Conservation (phyloP, 2,797 vertebrate species). For the Xyrichtys novacula region DNA sequence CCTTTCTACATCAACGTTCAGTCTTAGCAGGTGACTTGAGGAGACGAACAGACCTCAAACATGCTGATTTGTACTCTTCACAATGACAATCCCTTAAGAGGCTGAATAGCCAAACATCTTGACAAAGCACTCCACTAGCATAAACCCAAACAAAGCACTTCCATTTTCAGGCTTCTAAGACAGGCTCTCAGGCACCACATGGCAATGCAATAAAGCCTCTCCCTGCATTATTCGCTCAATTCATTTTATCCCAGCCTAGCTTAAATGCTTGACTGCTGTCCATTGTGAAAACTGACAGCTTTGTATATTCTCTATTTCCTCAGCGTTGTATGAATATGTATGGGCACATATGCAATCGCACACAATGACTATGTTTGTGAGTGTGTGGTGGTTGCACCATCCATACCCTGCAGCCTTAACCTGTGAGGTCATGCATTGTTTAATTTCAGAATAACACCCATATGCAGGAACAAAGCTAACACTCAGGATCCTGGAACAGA, state of each 20-base stretch:
- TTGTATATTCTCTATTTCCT: slow-evolving; percentile 20
- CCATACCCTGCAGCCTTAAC: background rate
- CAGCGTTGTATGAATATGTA: background rate
- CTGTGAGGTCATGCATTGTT: slow-evolving; percentile 22
- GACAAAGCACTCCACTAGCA: slow-evolving; percentile 52
- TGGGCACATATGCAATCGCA: background rate
- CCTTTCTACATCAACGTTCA: slow-evolving; percentile 1
- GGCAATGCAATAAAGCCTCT: slow-evolving; percentile 30
- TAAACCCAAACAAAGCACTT: slow-evolving; percentile 59
- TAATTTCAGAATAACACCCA: slow-evolving; percentile 9
- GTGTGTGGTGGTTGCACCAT: slow-evolving; percentile 15
- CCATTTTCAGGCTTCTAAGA: slow-evolving; percentile 47
- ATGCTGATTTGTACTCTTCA: slow-evolving; percentile 52
- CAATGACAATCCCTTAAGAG: slow-evolving; percentile 56
- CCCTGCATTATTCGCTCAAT: slow-evolving; percentile 40
- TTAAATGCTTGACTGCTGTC: slow-evolving; percentile 43
- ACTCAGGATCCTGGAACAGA: background rate
- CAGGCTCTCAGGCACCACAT: slow-evolving; percentile 36
- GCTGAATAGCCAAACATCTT: slow-evolving; percentile 51
- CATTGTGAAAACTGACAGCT: slow-evolving; percentile 34
- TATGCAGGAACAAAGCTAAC: slow-evolving; percentile 8
- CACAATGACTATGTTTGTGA: background rate
- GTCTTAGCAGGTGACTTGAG: slow-evolving; percentile 32
- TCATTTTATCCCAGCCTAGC: slow-evolving; percentile 33
- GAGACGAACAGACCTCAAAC: slow-evolving; percentile 40